Evolutionary conservation across 1,140 invertebrate species (phyloP).

Genomic region (Zaprionus nigranus): DNA sequence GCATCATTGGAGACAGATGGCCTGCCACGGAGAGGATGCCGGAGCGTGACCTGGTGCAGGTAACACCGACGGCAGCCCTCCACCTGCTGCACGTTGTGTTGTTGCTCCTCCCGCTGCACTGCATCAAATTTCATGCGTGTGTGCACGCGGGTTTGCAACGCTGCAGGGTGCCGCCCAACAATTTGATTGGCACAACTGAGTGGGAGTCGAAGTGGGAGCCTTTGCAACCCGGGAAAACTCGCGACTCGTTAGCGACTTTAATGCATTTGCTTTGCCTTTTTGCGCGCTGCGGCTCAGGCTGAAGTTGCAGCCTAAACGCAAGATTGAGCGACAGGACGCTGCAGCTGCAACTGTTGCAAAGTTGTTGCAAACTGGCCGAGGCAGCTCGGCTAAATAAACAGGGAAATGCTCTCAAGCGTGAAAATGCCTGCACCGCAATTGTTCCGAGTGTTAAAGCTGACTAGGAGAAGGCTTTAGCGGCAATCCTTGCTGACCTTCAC

Average conservation of each 20-base stretch:
- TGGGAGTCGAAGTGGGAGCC: neutral
- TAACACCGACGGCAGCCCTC: neutral
- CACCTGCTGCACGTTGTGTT: neutral
- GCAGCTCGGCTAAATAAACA: conserved; percentile 1
- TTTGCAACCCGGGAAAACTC: neutral
- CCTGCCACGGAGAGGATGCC: neutral
- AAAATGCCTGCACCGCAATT: neutral
- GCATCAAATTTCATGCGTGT: neutral
- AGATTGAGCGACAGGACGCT: conserved; percentile 12
- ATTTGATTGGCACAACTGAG: neutral
- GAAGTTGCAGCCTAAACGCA: neutral
- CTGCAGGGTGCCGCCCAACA: neutral
- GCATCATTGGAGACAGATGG: conserved; percentile 21
- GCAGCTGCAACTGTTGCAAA: neutral
- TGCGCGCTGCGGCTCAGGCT: neutral
- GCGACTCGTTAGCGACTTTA: conserved; percentile 3
- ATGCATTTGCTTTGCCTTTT: conserved; percentile 3
- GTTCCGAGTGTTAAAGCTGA: neutral
- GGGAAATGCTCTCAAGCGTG: conserved; percentile 30
- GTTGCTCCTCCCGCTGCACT: neutral
- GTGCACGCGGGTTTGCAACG: neutral
- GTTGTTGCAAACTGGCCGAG: conserved; percentile 8
- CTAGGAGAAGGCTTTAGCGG: neutral
- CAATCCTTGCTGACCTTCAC: neutral
- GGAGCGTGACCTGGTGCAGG: too few species aligned